Percentiles rank a stretch among this genome's conserved stretches.
These are phyloP conservation scores for Poicephalus gulielmi DNA, from an alignment of 2,113 vertebrate genomes.

Conservation along the genomic window DNA sequence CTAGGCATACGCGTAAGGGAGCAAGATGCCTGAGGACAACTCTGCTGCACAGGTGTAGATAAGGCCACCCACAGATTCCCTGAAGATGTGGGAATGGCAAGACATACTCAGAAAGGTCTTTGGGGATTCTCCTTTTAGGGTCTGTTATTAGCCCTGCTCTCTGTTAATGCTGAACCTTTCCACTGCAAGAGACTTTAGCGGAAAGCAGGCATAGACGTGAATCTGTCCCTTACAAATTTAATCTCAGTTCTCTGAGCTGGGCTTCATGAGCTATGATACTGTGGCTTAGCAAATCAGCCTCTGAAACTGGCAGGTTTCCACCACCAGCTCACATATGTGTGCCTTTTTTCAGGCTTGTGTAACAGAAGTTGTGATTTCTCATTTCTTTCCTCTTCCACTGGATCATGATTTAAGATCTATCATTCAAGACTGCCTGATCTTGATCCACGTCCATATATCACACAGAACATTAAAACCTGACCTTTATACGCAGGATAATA, in stretches of 20 bases:
- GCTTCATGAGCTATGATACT: background rate
- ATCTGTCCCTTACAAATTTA: background rate
- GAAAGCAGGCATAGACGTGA: background rate
- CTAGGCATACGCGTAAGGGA: background rate
- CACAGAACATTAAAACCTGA: conserved; percentile 73
- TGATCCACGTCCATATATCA: conserved; percentile 73
- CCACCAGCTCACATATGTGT: background rate
- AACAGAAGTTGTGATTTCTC: conserved; percentile 62
- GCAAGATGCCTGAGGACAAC: background rate
- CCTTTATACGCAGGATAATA: conserved; percentile 74
- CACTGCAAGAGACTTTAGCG: background rate
- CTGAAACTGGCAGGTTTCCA: background rate
- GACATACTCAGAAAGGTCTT: background rate
- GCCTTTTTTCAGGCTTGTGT: conserved; percentile 26
- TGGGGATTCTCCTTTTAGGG: background rate
- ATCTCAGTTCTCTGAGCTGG: background rate
- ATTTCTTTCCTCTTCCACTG: conserved; percentile 52
- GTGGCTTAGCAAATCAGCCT: background rate
- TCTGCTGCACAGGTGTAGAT: background rate
- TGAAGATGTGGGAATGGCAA: background rate
- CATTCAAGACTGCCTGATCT: conserved; percentile 70
- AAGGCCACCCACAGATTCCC: background rate
- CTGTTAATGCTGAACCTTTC: background rate
- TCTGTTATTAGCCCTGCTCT: background rate
- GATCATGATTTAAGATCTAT: conserved; percentile 73